Base-by-base conservation (phyloP, 2,113 vertebrate species). In the Heterocephalus glaber region DNA sequence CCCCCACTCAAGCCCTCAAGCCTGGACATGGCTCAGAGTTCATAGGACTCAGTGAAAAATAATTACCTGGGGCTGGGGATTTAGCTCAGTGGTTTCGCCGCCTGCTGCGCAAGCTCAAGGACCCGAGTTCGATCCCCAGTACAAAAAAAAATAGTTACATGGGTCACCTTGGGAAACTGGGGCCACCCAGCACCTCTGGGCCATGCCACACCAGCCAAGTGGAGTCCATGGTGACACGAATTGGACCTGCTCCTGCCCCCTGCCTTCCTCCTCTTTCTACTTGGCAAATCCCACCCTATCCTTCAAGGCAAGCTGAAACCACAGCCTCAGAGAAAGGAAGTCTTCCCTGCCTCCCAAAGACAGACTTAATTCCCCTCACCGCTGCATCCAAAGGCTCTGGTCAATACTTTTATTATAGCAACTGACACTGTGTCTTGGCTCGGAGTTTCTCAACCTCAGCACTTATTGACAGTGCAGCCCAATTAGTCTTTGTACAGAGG, bases 91-190 rank as follows among this genome's bases (percentile, higher is more conserved):
- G n/a, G n/a, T n/a, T n/a, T n/a, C n/a, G n/a, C n/a, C n/a, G n/a
- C n/a, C n/a, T n/a, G n/a, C n/a, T n/a, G n/a, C n/a, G n/a, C n/a
- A n/a, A n/a, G n/a, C n/a, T n/a, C n/a, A n/a, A n/a, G n/a, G n/a
- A n/a, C n/a, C n/a, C n/a, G n/a, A n/a, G n/a, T n/a, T n/a, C n/a
- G n/a, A n/a, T n/a, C n/a, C n/a, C n/a, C n/a, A n/a, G n/a, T n/a
- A n/a, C n/a, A n/a, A n/a, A n/a, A n/a, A n/a, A n/a, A n/a, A n/a
- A n/a, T n/a, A n/a, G n/a, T n/a, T n/a, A n/a, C n/a, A n/a, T n/a
- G n/a, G n/a, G 20, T 14, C 9, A 13, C 28, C 2, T 24, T 10
- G 28, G 5, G 2, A 26, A 12, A 24, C 1, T 0, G 49, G 33
- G n/a, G 22, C 24, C 35, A 7, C n/a, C 13, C 17, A 5, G 84